phyloP scores from a whole-genome alignment of 2,797 vertebrate species.

The Harpagifer antarcticus region DNA sequence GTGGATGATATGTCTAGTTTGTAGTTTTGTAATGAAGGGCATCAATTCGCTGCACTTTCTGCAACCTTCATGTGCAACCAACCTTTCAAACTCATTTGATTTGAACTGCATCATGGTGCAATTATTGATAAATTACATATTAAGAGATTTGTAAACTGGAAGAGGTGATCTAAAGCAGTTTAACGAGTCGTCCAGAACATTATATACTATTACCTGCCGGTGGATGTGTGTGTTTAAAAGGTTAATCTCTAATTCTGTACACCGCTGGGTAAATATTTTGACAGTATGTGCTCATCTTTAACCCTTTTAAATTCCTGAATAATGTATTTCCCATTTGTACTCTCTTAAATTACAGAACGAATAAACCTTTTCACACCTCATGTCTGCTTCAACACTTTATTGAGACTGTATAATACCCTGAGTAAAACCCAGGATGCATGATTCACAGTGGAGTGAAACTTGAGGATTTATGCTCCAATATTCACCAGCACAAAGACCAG shows the following conservation, averaged over 20 bases:
- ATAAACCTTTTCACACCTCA: neutral
- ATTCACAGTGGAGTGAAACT: constrained; percentile 1
- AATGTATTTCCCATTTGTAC: neutral
- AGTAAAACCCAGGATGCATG: neutral
- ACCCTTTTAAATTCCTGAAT: neutral
- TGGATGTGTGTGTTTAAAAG: constrained; percentile 2
- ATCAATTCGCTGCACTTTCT: neutral
- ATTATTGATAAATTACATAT: constrained; percentile 21
- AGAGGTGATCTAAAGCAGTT: neutral
- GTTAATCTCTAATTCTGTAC: constrained; percentile 18
- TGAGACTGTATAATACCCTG: neutral
- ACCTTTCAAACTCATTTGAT: neutral
- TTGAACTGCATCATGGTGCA: neutral
- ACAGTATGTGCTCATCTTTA: constrained; percentile 5
- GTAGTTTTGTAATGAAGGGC: neutral
- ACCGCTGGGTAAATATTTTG: constrained; percentile 24
- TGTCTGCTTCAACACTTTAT: neutral
- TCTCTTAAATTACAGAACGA: neutral
- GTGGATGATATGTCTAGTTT: neutral
- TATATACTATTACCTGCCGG: constrained; percentile 1
- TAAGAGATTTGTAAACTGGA: constrained; percentile 9
- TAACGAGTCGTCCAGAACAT: constrained; percentile 19
- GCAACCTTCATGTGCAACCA: neutral
- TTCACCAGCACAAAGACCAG: neutral
- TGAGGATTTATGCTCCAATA: neutral